Evolutionary conservation across 92 coral and sea anemone genomes (phyloP).

Genomic region (Zoanthus sociatus): DNA sequence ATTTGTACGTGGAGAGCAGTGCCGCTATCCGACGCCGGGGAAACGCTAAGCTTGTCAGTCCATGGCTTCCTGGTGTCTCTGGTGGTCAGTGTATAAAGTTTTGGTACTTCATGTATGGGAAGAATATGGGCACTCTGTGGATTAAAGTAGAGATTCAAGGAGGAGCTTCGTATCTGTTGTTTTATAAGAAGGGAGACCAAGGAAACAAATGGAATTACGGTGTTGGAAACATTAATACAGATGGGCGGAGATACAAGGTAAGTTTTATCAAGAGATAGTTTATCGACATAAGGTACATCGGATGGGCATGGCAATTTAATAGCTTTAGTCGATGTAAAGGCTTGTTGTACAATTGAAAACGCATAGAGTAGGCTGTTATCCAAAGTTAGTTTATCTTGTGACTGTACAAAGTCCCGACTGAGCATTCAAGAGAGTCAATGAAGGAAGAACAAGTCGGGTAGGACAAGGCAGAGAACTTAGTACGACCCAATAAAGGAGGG

Average conservation of each 20-base stretch:
- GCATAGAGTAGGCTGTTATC: too few species aligned
- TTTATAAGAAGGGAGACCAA: constrained; percentile 80
- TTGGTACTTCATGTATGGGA: constrained; percentile 87
- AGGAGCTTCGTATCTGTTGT: constrained; percentile 43
- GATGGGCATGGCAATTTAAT: too few species aligned
- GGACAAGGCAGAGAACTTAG: background rate
- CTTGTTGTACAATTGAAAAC: too few species aligned
- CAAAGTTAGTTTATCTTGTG: too few species aligned
- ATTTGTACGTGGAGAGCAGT: constrained; percentile 85
- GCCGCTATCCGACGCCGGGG: constrained; percentile 31
- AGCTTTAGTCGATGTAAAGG: too few species aligned
- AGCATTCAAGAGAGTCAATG: background rate
- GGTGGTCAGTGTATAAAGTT: constrained; percentile 87
- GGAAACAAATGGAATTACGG: constrained; percentile 78
- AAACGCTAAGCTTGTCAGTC: constrained; percentile 69
- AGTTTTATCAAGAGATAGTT: background rate
- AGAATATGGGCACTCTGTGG: constrained; percentile 67
- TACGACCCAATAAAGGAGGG: background rate
- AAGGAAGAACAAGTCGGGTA: background rate
- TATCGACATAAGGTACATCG: too few species aligned
- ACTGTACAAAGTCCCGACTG: background rate
- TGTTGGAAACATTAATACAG: constrained; percentile 68
- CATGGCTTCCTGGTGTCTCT: constrained; percentile 50
- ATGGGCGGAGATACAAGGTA: constrained; percentile 68
- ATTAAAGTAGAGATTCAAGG: constrained; percentile 55